phyloP scores from a whole-genome alignment of 2,113 vertebrate genomes.

The Oryzias woworae region DNA sequence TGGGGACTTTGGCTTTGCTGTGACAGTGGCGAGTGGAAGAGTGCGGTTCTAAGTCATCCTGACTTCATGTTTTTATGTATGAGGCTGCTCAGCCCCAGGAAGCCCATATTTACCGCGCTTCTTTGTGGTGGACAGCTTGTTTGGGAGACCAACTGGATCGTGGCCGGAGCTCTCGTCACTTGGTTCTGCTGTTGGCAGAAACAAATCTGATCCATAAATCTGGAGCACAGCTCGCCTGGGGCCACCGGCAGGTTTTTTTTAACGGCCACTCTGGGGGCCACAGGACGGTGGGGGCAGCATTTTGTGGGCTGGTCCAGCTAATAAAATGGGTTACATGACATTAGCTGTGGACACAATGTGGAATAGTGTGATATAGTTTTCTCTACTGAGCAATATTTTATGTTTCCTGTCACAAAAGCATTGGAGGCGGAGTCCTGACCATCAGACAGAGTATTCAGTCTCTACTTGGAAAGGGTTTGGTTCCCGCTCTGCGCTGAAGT shows the following conservation, averaged over 20 bases:
- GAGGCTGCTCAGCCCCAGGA: constrained; percentile 10
- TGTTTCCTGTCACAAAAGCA: constrained; percentile 35
- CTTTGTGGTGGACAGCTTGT: constrained; percentile 36
- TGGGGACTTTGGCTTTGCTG: no score
- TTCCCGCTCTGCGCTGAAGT: no score
- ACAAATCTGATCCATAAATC: constrained; percentile 66
- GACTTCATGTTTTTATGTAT: constrained; percentile 5
- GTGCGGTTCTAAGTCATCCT: not conserved
- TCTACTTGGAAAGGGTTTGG: constrained; percentile 10
- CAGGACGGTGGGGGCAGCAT: not conserved
- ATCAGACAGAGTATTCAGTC: constrained; percentile 29
- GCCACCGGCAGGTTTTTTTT: constrained; percentile 45
- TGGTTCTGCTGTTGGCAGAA: constrained; percentile 52
- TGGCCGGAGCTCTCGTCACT: constrained; percentile 15
- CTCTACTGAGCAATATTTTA: constrained; percentile 69
- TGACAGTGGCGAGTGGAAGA: not conserved
- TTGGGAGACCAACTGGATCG: constrained; percentile 27
- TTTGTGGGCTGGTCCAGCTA: constrained; percentile 41
- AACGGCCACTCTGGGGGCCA: constrained; percentile 33
- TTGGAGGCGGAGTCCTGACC: constrained; percentile 15
- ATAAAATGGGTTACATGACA: constrained; percentile 64
- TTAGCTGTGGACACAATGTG: constrained; percentile 60
- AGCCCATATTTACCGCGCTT: constrained; percentile 17
- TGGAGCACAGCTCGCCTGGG: constrained; percentile 33
- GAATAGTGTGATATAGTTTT: constrained; percentile 62